Evolutionary conservation across 2,888 invertebrate species (phyloP).

Genomic region (Camponotus fellah): DNA sequence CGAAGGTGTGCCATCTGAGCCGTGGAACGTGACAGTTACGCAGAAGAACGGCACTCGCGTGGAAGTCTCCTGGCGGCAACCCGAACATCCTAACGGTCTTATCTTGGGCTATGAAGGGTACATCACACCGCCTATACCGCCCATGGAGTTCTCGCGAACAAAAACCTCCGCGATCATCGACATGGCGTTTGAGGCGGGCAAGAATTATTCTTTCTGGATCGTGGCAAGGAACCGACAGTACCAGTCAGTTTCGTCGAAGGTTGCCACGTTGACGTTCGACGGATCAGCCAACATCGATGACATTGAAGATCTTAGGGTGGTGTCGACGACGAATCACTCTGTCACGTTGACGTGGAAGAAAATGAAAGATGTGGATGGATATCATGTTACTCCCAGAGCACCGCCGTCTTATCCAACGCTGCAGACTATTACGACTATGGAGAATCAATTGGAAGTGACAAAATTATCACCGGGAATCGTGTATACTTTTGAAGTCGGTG

Average conservation of each 20-base stretch:
- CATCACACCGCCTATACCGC: conserved; percentile 89
- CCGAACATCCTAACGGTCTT: conserved; percentile 89
- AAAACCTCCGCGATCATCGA: conserved; percentile 87
- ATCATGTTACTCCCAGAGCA: conserved; percentile 87
- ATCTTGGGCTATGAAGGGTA: conserved; percentile 89
- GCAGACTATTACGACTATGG: conserved; percentile 84
- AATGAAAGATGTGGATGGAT: conserved; percentile 88
- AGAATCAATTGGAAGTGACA: conserved; percentile 83
- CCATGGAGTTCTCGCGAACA: conserved; percentile 83
- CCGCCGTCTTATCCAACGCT: conserved; percentile 88
- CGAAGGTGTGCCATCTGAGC: conserved; percentile 91
- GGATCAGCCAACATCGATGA: conserved; percentile 89
- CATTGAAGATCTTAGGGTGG: conserved; percentile 87
- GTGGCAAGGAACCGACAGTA: conserved; percentile 89
- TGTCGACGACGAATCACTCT: conserved; percentile 86
- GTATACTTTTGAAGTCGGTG: conserved; percentile 89
- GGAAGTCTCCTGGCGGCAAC: conserved; percentile 90
- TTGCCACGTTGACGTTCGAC: conserved; percentile 89
- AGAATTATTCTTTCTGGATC: conserved; percentile 92
- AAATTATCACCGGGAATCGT: conserved; percentile 86
- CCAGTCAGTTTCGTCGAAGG: conserved; percentile 89
- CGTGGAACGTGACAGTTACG: conserved; percentile 89
- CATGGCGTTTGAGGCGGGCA: conserved; percentile 87
- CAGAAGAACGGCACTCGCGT: conserved; percentile 90
- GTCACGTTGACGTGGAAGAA: conserved; percentile 89